These are phyloP conservation scores for Anthopleura sola DNA, from an alignment of 64 coral and sea anemone species.

Conservation along the genomic window DNA sequence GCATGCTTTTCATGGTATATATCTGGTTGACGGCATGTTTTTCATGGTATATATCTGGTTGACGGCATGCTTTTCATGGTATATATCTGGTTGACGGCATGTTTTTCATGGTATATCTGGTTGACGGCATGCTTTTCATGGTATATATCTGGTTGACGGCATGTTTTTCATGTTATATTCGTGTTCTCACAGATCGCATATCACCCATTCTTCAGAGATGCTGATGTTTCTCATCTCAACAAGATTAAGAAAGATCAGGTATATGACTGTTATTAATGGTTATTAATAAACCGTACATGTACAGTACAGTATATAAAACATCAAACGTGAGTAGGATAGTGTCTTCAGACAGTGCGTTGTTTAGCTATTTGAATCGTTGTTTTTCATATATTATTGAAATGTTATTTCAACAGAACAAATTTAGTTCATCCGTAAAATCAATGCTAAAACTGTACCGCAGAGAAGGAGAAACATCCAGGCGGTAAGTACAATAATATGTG, in stretches of 20 bases:
- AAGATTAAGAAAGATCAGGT: slow-evolving; percentile 15
- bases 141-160: background rate
- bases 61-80: background rate
- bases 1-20: background rate
- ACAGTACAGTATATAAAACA: no score
- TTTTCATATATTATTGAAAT: background rate
- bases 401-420: background rate
- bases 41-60: background rate
- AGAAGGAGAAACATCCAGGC: slow-evolving; percentile 8
- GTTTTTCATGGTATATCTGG: background rate
- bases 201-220: slow-evolving; percentile 46
- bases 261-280: background rate
- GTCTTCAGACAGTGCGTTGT: background rate
- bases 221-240: slow-evolving; percentile 36
- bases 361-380: background rate
- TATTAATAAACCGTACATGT: no score
- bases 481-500: background rate
- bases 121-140: no score
- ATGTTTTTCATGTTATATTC: background rate
- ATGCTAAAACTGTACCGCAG: slow-evolving; percentile 38
- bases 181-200: slow-evolving; percentile 17
- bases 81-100: no score
- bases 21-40: background rate
- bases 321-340: no score
- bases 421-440: slow-evolving; percentile 49